phyloP scores from a whole-genome alignment of 2,113 vertebrate genomes.

The Crotalus helleri region DNA sequence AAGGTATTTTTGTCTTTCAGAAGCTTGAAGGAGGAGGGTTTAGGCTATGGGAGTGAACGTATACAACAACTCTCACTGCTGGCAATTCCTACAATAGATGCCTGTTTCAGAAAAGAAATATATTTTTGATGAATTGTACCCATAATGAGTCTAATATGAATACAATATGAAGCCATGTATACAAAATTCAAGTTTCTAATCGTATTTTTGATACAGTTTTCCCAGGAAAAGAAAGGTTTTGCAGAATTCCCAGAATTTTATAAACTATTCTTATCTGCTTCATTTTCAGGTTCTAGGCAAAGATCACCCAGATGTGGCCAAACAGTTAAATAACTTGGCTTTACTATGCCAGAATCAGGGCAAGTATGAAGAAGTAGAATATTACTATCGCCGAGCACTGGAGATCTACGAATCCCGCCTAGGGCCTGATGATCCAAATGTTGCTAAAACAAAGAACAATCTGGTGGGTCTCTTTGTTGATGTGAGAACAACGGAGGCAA shows the following conservation, averaged over 20 bases:
- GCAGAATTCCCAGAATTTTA: not conserved
- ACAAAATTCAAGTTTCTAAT: not conserved
- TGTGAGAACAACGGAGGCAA: not conserved
- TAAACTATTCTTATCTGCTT: conserved; percentile 1
- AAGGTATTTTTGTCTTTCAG: conserved; percentile 75
- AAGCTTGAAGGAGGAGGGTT: not conserved
- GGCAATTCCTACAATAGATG: accelerated
- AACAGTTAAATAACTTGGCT: conserved; percentile 97
- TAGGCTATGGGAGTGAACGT: not conserved
- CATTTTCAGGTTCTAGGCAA: conserved; percentile 86
- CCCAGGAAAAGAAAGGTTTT: not conserved
- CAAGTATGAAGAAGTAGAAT: conserved; percentile 97
- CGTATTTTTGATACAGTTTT: not conserved
- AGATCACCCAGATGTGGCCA: conserved; percentile 96
- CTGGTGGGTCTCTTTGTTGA: conserved; percentile 73
- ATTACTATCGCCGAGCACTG: conserved; percentile 93
- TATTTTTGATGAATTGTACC: not conserved
- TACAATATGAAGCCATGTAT: not conserved
- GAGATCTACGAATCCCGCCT: conserved; percentile 93
- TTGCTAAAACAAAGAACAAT: conserved; percentile 98
- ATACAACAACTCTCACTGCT: not conserved
- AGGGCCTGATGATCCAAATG: conserved; percentile 92
- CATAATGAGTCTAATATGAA: not conserved
- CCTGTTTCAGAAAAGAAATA: not conserved
- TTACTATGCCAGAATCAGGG: conserved; percentile 98